phyloP scores from a whole-genome alignment of 2,113 vertebrate species.

The Scophthalmus maximus region DNA sequence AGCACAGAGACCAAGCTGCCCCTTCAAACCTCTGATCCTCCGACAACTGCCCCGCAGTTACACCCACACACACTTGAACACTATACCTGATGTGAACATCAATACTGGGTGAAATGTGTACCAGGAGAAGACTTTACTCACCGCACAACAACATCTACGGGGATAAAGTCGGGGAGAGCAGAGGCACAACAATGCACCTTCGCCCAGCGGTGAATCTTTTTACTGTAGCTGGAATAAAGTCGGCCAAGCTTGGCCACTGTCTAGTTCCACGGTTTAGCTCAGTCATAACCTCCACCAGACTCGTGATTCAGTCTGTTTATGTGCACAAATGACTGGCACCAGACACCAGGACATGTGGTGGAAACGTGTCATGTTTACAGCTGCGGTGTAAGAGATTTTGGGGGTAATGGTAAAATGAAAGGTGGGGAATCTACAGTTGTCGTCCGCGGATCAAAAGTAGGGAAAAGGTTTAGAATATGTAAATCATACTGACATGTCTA shows the following conservation, averaged over 20 bases:
- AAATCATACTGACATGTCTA: not conserved
- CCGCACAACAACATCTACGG: constrained; percentile 10
- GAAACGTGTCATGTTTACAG: constrained; percentile 63
- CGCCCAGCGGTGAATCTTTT: constrained; percentile 1
- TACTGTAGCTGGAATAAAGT: constrained; percentile 16
- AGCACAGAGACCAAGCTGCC: not conserved
- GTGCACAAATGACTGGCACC: constrained; percentile 43
- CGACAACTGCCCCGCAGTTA: constrained; percentile 11
- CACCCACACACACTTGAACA: not conserved
- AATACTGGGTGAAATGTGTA: not conserved
- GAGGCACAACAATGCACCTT: constrained; percentile 10
- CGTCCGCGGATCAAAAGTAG: not conserved
- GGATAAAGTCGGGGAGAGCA: not conserved
- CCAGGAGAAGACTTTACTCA: constrained; percentile 30
- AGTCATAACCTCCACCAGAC: constrained; percentile 62
- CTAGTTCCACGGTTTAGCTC: constrained; percentile 36
- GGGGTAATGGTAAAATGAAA: constrained; percentile 32
- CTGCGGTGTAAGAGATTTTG: constrained; percentile 16
- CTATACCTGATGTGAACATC: constrained; percentile 10
- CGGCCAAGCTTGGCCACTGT: constrained; percentile 17
- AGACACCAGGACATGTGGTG: constrained; percentile 55
- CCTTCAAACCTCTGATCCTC: constrained; percentile 1
- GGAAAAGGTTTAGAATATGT: not conserved
- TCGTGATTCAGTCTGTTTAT: constrained; percentile 48
- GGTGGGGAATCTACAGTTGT: not conserved